Percentiles rank a stretch among this genome's conserved stretches.
phyloP scores from a whole-genome alignment of 1,140 invertebrate genomes.

The Aphaenogaster rudis region DNA sequence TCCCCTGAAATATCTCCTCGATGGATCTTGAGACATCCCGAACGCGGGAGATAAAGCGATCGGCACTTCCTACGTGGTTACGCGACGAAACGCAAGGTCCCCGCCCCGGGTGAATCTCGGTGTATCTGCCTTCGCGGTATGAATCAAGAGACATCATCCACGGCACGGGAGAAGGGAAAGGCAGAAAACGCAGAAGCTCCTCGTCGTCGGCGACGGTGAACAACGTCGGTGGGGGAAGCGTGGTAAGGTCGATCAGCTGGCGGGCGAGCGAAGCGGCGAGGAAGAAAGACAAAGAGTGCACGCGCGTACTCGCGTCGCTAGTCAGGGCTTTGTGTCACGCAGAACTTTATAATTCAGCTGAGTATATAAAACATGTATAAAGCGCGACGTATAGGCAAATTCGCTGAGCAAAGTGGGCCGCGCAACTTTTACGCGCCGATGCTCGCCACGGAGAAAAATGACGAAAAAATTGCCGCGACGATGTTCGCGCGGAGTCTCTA shows the following conservation, averaged over 20 bases:
- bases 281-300: slow-evolving; percentile 60
- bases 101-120: neutral
- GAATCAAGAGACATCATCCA: slow-evolving; percentile 21
- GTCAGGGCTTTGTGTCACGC: slow-evolving; percentile 22
- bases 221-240: slow-evolving; percentile 23
- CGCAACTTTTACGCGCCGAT: slow-evolving; percentile 36
- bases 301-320: slow-evolving; percentile 18
- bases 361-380: slow-evolving; percentile 37
- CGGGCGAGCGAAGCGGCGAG: slow-evolving; percentile 40
- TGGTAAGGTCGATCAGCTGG: slow-evolving; percentile 78
- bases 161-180: slow-evolving; percentile 33
- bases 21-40: neutral
- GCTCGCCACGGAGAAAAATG: neutral
- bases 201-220: neutral
- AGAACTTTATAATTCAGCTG: slow-evolving; percentile 53
- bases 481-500: neutral
- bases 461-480: slow-evolving; percentile 9
- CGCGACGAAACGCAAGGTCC: slow-evolving; percentile 32
- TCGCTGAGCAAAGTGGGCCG: slow-evolving; percentile 46
- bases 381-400: slow-evolving; percentile 50
- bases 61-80: slow-evolving; percentile 31
- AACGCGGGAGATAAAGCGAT: neutral
- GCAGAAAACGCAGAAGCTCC: slow-evolving; percentile 29
- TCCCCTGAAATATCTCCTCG: neutral
- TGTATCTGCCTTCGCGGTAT: slow-evolving; percentile 4